Evolutionary conservation across 2,113 vertebrate genomes (phyloP).

Genomic region (Tor tambroides): DNA sequence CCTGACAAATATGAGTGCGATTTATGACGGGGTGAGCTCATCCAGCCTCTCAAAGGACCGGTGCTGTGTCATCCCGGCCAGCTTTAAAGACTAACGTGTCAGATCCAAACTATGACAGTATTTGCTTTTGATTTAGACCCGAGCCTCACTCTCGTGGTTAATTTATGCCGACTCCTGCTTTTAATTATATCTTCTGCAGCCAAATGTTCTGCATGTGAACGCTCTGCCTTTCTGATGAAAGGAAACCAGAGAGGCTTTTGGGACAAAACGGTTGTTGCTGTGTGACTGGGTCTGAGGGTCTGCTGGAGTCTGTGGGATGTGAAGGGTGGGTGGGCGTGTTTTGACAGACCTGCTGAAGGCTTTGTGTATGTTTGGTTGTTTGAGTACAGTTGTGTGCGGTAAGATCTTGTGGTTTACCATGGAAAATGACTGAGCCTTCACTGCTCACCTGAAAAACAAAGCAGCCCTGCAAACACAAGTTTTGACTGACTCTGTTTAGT

Average conservation of each 20-base stretch:
- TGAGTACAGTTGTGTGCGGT: conserved; percentile 75
- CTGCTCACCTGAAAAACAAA: conserved; percentile 81
- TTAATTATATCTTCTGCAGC: conserved; percentile 62
- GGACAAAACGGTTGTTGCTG: not conserved
- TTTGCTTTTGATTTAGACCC: conserved; percentile 34
- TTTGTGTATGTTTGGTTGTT: conserved; percentile 46
- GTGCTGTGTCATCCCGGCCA: too few species aligned
- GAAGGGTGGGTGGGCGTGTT: not conserved
- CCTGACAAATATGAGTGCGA: too few species aligned
- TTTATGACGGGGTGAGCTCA: too few species aligned
- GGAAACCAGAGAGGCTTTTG: not conserved
- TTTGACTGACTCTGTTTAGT: conserved; percentile 33
- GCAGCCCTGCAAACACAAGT: conserved; percentile 3
- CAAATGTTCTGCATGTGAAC: too few species aligned
- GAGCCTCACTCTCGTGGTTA: conserved; percentile 45
- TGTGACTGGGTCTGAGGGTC: not conserved
- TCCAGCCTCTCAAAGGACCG: too few species aligned
- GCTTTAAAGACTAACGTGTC: too few species aligned
- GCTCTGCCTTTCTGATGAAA: too few species aligned
- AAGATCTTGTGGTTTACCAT: conserved; percentile 87
- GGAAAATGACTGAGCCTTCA: conserved; percentile 82
- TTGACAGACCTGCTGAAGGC: not conserved
- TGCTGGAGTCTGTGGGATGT: not conserved
- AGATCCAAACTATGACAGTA: too few species aligned
- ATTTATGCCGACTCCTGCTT: conserved; percentile 61